Evolutionary conservation across 2,113 vertebrate species (phyloP).

Genomic region (Ptilorrhoa leucosticta): DNA sequence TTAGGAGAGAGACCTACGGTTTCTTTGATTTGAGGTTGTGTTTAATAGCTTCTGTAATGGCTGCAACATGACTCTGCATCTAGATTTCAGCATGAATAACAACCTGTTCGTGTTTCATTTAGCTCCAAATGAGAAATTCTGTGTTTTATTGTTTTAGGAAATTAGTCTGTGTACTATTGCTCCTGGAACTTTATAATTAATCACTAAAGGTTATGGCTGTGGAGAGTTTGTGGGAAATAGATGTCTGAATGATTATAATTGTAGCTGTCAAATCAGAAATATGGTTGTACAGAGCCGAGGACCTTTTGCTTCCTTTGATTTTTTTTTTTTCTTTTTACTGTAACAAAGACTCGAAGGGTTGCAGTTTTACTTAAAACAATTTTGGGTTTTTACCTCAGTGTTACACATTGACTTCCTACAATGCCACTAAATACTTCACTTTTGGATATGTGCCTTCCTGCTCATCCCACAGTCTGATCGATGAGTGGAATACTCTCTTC

Average conservation of each 20-base stretch:
- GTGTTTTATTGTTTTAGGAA: conserved; percentile 82
- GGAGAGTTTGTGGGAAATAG: conserved; percentile 73
- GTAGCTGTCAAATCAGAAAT: conserved; percentile 74
- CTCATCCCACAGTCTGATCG: not conserved
- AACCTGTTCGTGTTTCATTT: conserved; percentile 74
- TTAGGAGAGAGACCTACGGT: conserved; percentile 61
- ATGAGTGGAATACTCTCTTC: not conserved
- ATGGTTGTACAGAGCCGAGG: conserved; percentile 15
- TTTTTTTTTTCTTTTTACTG: not conserved
- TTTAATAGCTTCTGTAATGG: conserved; percentile 81
- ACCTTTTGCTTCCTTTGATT: conserved; percentile 40
- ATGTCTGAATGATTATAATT: conserved; percentile 72
- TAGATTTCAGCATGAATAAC: conserved; percentile 79
- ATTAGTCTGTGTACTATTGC: conserved; percentile 75
- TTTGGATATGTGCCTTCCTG: not conserved
- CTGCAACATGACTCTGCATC: conserved; percentile 81
- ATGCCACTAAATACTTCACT: not conserved
- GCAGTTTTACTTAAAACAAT: not conserved
- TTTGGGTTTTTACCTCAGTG: not conserved
- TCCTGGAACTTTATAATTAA: conserved; percentile 77
- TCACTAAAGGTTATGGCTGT: conserved; percentile 73
- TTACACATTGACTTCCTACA: not conserved
- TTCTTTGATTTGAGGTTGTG: conserved; percentile 73
- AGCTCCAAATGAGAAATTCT: conserved; percentile 78
- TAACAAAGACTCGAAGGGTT: conserved; percentile 35